Evolutionary conservation across 2,888 invertebrate species (phyloP), one percentile per base, ranked within the genome.

Genomic region (Drosophila gaucha): DNA sequence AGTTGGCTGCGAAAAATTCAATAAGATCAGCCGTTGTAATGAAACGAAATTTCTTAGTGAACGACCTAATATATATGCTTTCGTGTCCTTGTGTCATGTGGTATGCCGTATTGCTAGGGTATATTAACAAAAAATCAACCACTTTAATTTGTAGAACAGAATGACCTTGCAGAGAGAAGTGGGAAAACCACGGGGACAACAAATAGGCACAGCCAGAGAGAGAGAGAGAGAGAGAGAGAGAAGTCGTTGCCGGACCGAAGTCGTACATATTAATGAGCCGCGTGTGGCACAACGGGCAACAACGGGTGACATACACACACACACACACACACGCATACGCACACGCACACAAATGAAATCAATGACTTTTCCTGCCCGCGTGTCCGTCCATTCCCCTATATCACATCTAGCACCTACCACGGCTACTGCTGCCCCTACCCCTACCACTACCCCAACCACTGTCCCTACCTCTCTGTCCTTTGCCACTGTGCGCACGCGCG

Each of bases 211-310:
- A 30, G 4, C 20, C 30, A 28, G 9, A 30, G 30, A 0, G 30
- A 43, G 2, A 6, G 20, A 22, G 20, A 12, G 8, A 2, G 38
- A 5, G 22, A 5, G 16, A 46, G 18, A 0, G 16, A 9, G 18
- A 28, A 36, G 58, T 28, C 35, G 5, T 35, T 43, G 58, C 59
- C 57, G 50, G 54, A 43, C 66, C 36, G 43, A 26, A 64, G 52
- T 47, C 59, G 58, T 69, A 67, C 80, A 83, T 80, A 80, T 74
- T 83, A 80, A 80, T 83, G 79, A 82, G 82, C 55, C 72, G 79
- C 70, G 68, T 70, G 78, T 69, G 75, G 75, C 75, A 75, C 58
- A 63, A 41, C 46, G 49, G 50, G 6, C 22, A 22, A 22, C 22
- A 22, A 22, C 38, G 36, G 36, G 36, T 18, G 10, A 36, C 18